A percentile compares a stretch with the other conserved stretches of the same genome.
These are phyloP conservation scores for Petroica traversi DNA, from an alignment of 2,113 vertebrate genomes.

Conservation along the genomic window DNA sequence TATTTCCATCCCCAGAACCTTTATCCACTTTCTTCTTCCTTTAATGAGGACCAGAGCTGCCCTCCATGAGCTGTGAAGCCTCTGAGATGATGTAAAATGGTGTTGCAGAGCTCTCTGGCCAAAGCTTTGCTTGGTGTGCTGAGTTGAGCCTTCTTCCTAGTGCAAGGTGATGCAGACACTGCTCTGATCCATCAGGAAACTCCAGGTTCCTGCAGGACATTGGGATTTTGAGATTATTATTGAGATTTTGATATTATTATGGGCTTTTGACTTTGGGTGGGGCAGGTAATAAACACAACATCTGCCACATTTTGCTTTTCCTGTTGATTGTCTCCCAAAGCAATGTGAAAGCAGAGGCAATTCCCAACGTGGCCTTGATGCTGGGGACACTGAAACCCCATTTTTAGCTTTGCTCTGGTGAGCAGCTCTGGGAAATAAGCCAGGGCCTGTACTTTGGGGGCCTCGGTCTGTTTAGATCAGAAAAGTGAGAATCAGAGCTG, in stretches of 20 bases:
- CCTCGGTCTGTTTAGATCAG: not conserved
- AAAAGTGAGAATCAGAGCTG: not conserved
- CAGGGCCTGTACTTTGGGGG: not conserved
- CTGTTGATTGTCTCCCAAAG: not conserved
- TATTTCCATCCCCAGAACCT: not conserved
- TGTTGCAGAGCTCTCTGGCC: not conserved
- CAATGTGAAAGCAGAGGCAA: not conserved
- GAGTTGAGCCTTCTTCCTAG: not conserved
- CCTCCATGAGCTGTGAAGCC: not conserved
- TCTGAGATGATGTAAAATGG: not conserved
- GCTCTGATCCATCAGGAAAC: not conserved
- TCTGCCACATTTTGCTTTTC: not conserved
- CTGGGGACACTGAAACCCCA: not conserved
- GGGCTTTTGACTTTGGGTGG: not conserved
- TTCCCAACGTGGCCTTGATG: not conserved
- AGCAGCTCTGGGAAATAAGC: not conserved
- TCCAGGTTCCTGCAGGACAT: not conserved
- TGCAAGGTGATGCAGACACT: not conserved
- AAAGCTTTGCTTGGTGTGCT: not conserved
- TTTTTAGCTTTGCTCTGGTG: not conserved
- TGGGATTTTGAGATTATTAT: not conserved
- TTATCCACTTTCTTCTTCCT: not conserved
- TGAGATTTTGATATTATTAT: not conserved
- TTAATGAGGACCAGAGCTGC: not conserved
- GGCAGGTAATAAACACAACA: not conserved